These are phyloP conservation scores for Clarias gariepinus DNA, from an alignment of 2,113 vertebrate genomes.

Conservation along the genomic window DNA sequence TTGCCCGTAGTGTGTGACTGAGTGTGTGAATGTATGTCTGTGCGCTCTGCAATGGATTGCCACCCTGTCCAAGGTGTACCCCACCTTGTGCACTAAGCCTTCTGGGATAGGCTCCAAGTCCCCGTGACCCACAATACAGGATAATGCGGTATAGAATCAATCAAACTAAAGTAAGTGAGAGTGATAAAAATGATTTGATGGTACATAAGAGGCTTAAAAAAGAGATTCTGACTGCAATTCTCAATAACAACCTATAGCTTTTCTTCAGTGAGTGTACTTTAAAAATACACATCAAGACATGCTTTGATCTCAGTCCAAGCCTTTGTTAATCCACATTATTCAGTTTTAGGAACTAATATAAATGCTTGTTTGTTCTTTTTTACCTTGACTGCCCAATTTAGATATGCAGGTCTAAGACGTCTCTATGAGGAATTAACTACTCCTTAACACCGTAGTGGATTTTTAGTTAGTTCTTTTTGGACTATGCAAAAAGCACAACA, in stretches of 20 bases:
- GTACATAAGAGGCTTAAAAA: slow-evolving; percentile 23
- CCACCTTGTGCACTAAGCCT: no score
- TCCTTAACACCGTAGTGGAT: slow-evolving; percentile 4
- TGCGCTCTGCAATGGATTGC: no score
- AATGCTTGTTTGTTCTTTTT: slow-evolving; percentile 7
- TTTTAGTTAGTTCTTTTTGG: slow-evolving; percentile 13
- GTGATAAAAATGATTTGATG: slow-evolving; percentile 31
- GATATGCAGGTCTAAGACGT: slow-evolving; percentile 25
- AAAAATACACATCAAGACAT: slow-evolving; percentile 8
- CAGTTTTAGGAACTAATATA: slow-evolving; percentile 15
- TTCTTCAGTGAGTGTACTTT: slow-evolving; percentile 9
- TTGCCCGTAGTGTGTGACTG: no score
- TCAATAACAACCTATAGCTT: slow-evolving; percentile 13
- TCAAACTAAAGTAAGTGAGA: no score
- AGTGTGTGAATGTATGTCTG: no score
- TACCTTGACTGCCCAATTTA: slow-evolving; percentile 8
- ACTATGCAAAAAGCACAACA: slow-evolving; percentile 30
- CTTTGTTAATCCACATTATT: slow-evolving; percentile 44
- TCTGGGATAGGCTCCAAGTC: no score
- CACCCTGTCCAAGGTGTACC: no score
- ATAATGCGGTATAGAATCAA: no score
- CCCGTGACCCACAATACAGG: no score
- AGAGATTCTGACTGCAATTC: slow-evolving; percentile 5
- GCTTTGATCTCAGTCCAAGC: slow-evolving; percentile 21
- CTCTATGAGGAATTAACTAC: slow-evolving; percentile 30